Evolutionary conservation across 2,888 invertebrate genomes (phyloP), one percentile per base, ranked within the genome.

Genomic region (Cheilosia impressa): DNA sequence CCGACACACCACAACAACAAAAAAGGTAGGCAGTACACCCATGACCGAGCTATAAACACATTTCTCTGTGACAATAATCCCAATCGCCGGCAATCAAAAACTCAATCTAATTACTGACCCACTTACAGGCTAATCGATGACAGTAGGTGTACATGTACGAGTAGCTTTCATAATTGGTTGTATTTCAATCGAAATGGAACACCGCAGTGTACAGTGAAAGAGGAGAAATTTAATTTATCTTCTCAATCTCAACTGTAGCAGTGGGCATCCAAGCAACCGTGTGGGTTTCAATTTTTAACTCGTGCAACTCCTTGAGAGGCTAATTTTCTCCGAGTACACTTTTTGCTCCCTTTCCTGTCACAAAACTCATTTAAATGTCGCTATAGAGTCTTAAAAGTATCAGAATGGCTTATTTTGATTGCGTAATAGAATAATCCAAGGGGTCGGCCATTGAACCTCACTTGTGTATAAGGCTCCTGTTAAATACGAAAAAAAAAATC

Each of bases 21-120:
- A 38, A 50, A 50, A 24, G 47, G 53, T 55, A 63, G 45, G 24
- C 24, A 17, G 19, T 50, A 9, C 19, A 63, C 34, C 63, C 55
- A 73, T 63, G 63, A 55, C 73, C 24, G 9, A 38, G 55, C 17
- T 55, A 47, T 47, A 73, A 73, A 22, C n/a, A 68, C 31, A 22
- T 57, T 45, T 57, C 47, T 43, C 55, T 53, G 19, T 19, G 53
- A 53, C 63, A 77, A 60, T 68, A 68, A 60, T 68, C 24, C 68
- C 60, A 62, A 60, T 68, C 45, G 22, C n/a, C 66, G 38, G 66
- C 66, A 62, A 62, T 69, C 77, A 55, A 38, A 69, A 53, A 53
- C 60, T 69, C 60, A 45, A 69, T 69, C 60, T 77, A 62, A 69
- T 66, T 69, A 62, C 77, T 77, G 77, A 77, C 77, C 77, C 45